Base-by-base conservation (phyloP, 2,888 invertebrate species). In the Drosophila infuscata region DNA sequence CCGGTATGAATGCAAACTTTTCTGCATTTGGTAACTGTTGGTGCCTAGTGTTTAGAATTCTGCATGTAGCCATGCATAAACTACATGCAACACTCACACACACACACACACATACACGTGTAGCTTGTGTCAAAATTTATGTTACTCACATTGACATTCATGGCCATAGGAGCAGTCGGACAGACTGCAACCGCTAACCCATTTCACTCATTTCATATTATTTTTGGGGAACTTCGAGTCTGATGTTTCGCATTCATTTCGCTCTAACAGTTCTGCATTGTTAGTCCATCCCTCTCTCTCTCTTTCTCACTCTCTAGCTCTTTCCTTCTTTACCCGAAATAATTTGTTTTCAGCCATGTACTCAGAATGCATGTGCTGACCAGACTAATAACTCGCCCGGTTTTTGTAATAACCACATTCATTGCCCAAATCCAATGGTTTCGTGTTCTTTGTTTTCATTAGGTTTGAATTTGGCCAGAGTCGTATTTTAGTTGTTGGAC, bases 171-270 rank as follows among this genome's bases (percentile, higher is more conserved):
- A 25, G 8, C 25, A 61, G 52, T 56, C 49, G 56, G 48, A 62
- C n/a, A 60, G n/a, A 49, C 53, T 60, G 51, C 48, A 70, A 66
- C 80, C 76, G 70, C 85, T 82, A 89, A 87, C 72, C 66, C 67
- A 79, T 79, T 82, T 75, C 51, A 64, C 63, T 36, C 33, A 36
- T 25, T 48, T 25, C 15, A 17, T 9, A n/a, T 53, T 7, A 15
- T 38, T 65, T 63, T 68, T 60, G 7, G 25, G 29, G 36, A 29
- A 48, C 25, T 46, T 51, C 15, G 41, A 52, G 48, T 32, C 61
- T 52, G 49, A 35, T 53, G 51, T 43, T 77, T 53, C 17, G 49
- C 80, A 84, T 89, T 67, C 72, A 73, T 69, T 73, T 65, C 68
- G 49, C 59, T 20, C 36, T 54, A 38, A 48, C 53, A 30, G 46